A percentile compares a stretch with the other conserved stretches of the same genome.
Evolutionary conservation across 2,113 vertebrate genomes (phyloP).

Genomic region (Eolophus roseicapilla): DNA sequence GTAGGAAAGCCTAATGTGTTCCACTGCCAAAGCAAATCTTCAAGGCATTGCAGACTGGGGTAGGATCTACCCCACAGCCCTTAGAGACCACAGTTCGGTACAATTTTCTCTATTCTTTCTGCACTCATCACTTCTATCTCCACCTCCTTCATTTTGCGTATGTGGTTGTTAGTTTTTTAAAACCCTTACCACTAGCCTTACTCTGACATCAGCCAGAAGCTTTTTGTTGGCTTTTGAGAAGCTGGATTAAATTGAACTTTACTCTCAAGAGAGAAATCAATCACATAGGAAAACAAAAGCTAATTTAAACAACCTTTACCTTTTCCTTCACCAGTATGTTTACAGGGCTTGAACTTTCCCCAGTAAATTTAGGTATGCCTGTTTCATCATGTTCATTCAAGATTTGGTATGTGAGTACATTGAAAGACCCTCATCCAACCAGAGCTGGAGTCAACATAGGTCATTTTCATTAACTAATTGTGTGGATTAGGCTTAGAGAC

Average conservation of each 20-base stretch:
- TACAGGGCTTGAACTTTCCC: neutral
- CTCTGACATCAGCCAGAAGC: neutral
- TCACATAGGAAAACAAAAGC: neutral
- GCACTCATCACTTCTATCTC: neutral
- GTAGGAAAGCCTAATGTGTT: neutral
- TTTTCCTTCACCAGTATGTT: neutral
- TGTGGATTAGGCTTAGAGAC: neutral
- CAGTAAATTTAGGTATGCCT: neutral
- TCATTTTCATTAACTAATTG: neutral
- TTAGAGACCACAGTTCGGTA: neutral
- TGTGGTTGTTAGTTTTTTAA: neutral
- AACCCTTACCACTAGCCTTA: neutral
- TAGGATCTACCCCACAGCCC: neutral
- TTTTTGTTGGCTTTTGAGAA: neutral
- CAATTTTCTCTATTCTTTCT: neutral
- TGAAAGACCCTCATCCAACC: neutral
- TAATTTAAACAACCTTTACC: neutral
- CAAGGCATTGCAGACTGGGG: rapidly evolving
- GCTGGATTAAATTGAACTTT: neutral
- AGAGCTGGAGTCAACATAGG: neutral
- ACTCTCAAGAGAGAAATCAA: neutral
- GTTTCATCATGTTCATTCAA: neutral
- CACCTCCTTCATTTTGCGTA: neutral
- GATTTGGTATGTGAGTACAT: neutral
- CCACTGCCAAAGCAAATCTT: neutral